Percentiles rank a stretch among this genome's conserved stretches.
phyloP scores from a whole-genome alignment of 2,797 vertebrate genomes.

The Brachyalestes nurse region DNA sequence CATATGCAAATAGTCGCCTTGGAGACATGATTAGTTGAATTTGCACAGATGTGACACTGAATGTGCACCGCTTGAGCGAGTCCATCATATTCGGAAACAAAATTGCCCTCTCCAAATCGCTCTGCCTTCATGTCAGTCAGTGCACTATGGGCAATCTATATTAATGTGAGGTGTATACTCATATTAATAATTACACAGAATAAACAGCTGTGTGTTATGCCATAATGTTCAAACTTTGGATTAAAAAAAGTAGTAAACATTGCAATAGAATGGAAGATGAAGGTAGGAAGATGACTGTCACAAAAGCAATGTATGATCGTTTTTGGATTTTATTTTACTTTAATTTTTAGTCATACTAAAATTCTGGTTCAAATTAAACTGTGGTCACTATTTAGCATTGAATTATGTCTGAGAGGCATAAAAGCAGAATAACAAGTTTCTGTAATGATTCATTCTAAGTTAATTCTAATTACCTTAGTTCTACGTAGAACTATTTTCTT shows the following conservation, averaged over 20 bases:
- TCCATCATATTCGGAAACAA: slow-evolving; percentile 62
- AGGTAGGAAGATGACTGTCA: too few species aligned
- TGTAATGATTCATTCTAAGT: too few species aligned
- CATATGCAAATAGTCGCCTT: slow-evolving; percentile 78
- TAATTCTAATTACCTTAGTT: too few species aligned
- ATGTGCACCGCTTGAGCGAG: slow-evolving; percentile 62
- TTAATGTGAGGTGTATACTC: slow-evolving; percentile 40
- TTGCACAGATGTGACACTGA: slow-evolving; percentile 71
- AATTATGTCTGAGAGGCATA: background rate
- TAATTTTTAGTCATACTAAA: background rate
- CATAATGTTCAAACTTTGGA: background rate
- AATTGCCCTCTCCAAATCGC: slow-evolving; percentile 63
- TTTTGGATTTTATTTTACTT: background rate
- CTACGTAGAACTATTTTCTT: background rate
- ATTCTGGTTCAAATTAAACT: background rate
- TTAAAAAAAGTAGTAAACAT: too few species aligned
- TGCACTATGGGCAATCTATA: slow-evolving; percentile 52
- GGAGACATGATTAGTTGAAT: slow-evolving; percentile 74
- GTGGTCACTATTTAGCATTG: background rate
- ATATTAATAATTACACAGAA: slow-evolving; percentile 34
- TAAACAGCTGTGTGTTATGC: slow-evolving; percentile 8
- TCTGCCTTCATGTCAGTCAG: slow-evolving; percentile 67
- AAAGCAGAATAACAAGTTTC: background rate
- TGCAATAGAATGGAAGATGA: too few species aligned
- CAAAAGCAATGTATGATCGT: background rate